phyloP scores from a whole-genome alignment of 2,113 vertebrate genomes.

The Toxotes jaculatrix region DNA sequence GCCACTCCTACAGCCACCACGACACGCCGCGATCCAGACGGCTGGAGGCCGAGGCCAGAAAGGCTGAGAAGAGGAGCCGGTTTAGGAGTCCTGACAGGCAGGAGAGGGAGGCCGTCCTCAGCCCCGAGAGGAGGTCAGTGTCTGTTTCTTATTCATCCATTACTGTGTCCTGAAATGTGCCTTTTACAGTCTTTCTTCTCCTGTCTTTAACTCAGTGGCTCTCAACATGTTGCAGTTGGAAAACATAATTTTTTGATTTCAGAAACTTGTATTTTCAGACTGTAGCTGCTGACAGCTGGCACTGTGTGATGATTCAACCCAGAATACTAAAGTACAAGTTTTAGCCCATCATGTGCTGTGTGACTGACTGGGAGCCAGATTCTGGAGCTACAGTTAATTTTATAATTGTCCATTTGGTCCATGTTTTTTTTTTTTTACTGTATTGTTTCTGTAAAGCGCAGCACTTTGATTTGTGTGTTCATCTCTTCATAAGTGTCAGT shows the following conservation, averaged over 20 bases:
- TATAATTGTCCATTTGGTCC: too few species aligned
- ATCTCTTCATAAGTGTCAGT: too few species aligned
- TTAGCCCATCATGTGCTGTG: too few species aligned
- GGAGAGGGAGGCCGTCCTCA: constrained; percentile 77
- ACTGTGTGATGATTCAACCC: neutral
- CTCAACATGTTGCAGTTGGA: neutral
- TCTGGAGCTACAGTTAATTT: too few species aligned
- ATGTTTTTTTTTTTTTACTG: too few species aligned
- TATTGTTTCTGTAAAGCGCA: too few species aligned
- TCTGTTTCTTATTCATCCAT: neutral
- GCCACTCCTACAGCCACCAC: constrained; percentile 61
- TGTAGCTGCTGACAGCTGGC: neutral
- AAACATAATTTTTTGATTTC: too few species aligned
- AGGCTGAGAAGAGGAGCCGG: constrained; percentile 83
- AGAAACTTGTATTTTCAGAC: neutral
- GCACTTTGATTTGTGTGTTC: too few species aligned
- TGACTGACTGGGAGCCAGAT: too few species aligned
- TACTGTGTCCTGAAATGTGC: neutral
- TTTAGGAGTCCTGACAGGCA: constrained; percentile 80
- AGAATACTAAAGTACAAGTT: too few species aligned
- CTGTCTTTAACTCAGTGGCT: neutral
- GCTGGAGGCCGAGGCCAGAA: constrained; percentile 80
- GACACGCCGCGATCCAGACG: constrained; percentile 74
- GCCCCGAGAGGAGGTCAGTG: constrained; percentile 85
- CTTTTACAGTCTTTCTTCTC: neutral